A percentile compares a stretch with the other conserved stretches of the same genome.
Conservation (phyloP, 2,797 vertebrate species). For the Notamacropus eugenii region DNA sequence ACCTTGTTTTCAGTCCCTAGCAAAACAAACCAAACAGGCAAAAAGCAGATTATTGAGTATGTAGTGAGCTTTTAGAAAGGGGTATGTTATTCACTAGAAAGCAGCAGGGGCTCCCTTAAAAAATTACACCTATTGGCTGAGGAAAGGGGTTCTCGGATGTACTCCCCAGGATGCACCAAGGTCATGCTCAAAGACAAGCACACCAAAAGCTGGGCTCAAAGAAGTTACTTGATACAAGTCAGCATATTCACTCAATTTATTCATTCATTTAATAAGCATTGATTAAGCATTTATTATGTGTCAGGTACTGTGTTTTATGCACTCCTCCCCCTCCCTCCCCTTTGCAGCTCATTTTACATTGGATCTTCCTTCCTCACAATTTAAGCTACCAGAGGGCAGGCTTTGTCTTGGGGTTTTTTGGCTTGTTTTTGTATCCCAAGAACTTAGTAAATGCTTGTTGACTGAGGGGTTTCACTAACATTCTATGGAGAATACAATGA, state of each 20-base stretch:
- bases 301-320: no score
- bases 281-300: no score
- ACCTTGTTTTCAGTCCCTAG: neutral
- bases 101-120: neutral
- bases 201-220: no score
- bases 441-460: constrained; percentile 1
- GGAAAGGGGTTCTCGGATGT: neutral
- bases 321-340: no score
- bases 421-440: neutral
- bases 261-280: no score
- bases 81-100: neutral
- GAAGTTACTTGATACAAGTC: no score
- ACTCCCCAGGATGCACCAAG: neutral
- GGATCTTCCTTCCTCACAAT: neutral
- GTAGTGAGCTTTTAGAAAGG: neutral
- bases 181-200: neutral
- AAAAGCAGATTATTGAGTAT: neutral
- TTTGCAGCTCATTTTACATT: no score
- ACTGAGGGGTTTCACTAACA: neutral
- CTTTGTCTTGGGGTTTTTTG: neutral
- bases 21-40: neutral
- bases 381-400: neutral
- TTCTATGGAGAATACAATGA: neutral
- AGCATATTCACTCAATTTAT: no score
- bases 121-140: neutral